Base-by-base conservation (phyloP, 2,797 vertebrate species). In the Premnoplex brunnescens region DNA sequence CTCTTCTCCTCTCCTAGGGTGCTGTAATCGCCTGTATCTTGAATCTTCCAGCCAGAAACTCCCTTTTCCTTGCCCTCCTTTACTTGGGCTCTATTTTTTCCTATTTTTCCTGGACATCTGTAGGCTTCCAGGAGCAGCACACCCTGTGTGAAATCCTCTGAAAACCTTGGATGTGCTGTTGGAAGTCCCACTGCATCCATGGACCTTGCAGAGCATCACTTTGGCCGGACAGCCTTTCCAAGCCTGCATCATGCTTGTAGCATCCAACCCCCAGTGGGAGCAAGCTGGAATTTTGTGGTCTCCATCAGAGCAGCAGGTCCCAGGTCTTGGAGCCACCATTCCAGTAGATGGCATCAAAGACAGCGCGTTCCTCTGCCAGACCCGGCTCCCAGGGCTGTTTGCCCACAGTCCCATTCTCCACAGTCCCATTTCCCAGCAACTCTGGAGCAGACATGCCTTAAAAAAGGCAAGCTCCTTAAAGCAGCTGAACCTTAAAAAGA, bases 261-360 rank as follows among this genome's bases (percentile, higher is more conserved):
- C 21, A 12, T 55, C 68, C 76, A 48, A 0, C 8, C 72, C 8
- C 14, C 26, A 9, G 1, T 21, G 3, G 2, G 21, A 73, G 18
- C 12, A 44, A 81, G 32, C 41, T 4, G 0, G 48, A 0, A 8
- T 26, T 52, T n/a, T 46, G 19, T 78, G 43, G 6, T 93, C 19
- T 58, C 21, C 39, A 59, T 34, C 49, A 69, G 21, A 73, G 49
- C 59, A 73, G 49, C 80, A 86, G n/a, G 48, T 72, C 85, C 60
- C 51, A 43, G 54, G 76, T 49, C 21, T 5, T 67, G 82, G 59
- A 79, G 80, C 39, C 77, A 71, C 76, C 85, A 39, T 91, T 83
- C 96, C 97, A 91, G 96, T 72, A 97, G 97, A 91, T 97, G 96
- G 97, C 97, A 97, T 93, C 93, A 91, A 93, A 96, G 80, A 92